Base-by-base conservation (phyloP, 2,797 vertebrate genomes). In the Sternotherus odoratus region DNA sequence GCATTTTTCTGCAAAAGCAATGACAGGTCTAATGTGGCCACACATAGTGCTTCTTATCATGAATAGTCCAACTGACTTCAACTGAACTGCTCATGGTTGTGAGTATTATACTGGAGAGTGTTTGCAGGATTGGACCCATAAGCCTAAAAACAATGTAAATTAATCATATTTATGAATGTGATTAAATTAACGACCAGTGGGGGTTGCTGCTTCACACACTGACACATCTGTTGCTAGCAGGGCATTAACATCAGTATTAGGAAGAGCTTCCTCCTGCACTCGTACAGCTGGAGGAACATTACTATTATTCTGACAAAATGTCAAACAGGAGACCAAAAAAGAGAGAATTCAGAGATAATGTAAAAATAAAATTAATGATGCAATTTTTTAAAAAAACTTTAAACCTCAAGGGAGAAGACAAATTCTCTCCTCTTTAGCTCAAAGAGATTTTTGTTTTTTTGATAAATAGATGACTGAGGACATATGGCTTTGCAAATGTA, bases 1-100 rank as follows among this genome's bases (percentile, higher is more conserved):
- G 36, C 39, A 88, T 77, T 60, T 86, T 86, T 30, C 23, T 79
- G 69, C 87, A 93, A 88, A 87, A 12, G 5, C 88, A 82, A 56
- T 28, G 80, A 33, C 30, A 74, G 13, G 46, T 54, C 23, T 85
- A 95, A 88, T 0, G 3, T 56, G 80, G n/a, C 50, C 57, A 88
- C 85, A 54, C 26, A 78, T 39, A 75, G 8, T 0, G 2, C 26
- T 75, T 30, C 10, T 24, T 79, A 56, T 19, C 60, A 85, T 1
- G 88, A 60, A 60, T 51, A 83, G 46, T 23, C 0, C 0, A 33
- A 48, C 12, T 56, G 74, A 54, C 26, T 74, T 89, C 77, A 74
- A 23, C 49, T 2, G 50, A 39, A 46, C 9, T 53, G 33, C 36
- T 88, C 28, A 0, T 15, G 85, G 39, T 17, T 74, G 3, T 2